Conservation (phyloP, 2,888 invertebrate genomes). For the Phlogophora meticulosa region DNA sequence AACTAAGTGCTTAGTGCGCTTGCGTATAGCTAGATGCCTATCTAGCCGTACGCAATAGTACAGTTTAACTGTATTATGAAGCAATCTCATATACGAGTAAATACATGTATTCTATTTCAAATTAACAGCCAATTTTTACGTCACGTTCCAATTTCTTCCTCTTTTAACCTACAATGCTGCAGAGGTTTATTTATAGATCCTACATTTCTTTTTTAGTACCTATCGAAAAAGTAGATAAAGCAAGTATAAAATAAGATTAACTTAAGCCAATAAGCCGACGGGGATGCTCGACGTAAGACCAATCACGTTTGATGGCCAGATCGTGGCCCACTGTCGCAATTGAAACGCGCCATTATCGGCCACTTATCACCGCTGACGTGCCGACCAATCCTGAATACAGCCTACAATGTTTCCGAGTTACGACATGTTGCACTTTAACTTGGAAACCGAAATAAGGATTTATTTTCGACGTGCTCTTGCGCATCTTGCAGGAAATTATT, state of each 20-base stretch:
- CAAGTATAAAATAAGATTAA: conserved; percentile 41
- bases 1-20: not conserved
- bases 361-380: conserved; percentile 60
- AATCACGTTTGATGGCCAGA: conserved; percentile 62
- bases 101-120: too few species aligned
- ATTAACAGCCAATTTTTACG: too few species aligned
- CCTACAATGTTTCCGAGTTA: conserved; percentile 41
- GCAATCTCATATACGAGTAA: too few species aligned
- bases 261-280: conserved; percentile 44
- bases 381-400: conserved; percentile 38
- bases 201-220: not conserved
- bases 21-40: too few species aligned
- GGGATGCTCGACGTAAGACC: conserved; percentile 43
- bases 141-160: too few species aligned
- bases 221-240: conserved; percentile 2
- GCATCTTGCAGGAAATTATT: not conserved
- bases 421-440: conserved; percentile 25
- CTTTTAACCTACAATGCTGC: not conserved
- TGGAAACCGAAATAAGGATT: not conserved
- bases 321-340: conserved; percentile 65
- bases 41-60: too few species aligned
- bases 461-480: not conserved
- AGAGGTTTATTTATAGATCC: not conserved
- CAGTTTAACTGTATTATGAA: too few species aligned
- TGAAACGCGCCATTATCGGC: conserved; percentile 55